Percentiles rank a stretch among this genome's conserved stretches.
phyloP scores from a whole-genome alignment of 2,113 vertebrate species.

The Scytalopus superciliaris region DNA sequence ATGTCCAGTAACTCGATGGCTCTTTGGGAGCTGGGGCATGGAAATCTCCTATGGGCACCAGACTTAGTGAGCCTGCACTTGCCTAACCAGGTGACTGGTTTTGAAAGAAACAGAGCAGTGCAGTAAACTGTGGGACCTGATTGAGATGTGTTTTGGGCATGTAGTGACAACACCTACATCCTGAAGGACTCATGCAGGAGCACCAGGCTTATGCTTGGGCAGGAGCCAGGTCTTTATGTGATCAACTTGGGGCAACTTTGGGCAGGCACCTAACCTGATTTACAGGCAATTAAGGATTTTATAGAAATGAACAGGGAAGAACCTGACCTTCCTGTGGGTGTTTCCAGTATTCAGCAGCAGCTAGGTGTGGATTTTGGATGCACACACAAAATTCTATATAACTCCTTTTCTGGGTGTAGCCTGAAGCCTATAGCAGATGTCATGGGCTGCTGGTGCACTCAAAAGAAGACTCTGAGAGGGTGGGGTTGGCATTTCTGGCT shows the following conservation, averaged over 20 bases:
- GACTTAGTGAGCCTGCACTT: not conserved
- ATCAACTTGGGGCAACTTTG: not conserved
- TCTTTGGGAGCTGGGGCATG: not conserved
- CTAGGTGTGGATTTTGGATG: not conserved
- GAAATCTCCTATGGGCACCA: not conserved
- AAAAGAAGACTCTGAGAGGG: not conserved
- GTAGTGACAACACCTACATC: not conserved
- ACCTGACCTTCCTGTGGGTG: not conserved
- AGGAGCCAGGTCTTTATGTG: not conserved
- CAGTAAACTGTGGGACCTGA: not conserved
- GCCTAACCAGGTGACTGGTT: not conserved
- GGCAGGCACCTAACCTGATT: not conserved
- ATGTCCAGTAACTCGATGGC: not conserved
- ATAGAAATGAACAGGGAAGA: not conserved
- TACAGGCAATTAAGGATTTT: not conserved
- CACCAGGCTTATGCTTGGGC: not conserved
- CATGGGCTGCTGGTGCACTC: not conserved
- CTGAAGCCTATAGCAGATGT: not conserved
- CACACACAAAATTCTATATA: not conserved
- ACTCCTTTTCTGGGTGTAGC: not conserved
- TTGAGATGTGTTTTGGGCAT: not conserved
- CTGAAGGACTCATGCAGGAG: not conserved
- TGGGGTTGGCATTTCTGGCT: not conserved
- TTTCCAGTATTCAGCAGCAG: not conserved
- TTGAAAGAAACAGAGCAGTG: not conserved